These are phyloP conservation scores for Myiotriccus ornatus DNA, from an alignment of 2,797 vertebrate genomes.

Conservation along the genomic window DNA sequence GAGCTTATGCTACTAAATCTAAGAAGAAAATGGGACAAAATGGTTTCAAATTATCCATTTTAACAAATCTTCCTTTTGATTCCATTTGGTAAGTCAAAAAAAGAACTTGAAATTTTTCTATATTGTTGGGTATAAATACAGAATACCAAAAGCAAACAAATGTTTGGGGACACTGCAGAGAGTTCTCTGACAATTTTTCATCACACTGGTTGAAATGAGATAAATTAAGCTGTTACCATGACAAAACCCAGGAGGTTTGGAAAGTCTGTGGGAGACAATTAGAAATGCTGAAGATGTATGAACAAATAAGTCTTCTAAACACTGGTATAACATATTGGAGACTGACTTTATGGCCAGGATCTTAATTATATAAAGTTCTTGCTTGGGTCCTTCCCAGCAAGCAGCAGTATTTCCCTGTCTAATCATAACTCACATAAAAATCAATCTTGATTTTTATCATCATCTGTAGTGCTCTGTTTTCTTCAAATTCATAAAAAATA, in stretches of 20 bases:
- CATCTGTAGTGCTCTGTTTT: not conserved
- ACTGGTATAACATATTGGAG: not conserved
- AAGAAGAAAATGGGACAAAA: not conserved
- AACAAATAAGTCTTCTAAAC: constrained; percentile 43
- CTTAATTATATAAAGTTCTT: constrained; percentile 55
- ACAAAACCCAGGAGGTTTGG: constrained; percentile 32
- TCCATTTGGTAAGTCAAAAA: not conserved
- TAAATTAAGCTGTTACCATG: constrained; percentile 61
- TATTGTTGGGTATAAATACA: not conserved
- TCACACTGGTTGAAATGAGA: constrained; percentile 41
- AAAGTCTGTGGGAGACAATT: constrained; percentile 30
- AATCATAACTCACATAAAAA: constrained; percentile 48
- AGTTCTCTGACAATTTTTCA: constrained; percentile 45
- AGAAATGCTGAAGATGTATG: constrained; percentile 45
- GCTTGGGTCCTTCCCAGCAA: constrained; percentile 3
- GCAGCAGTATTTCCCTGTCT: constrained; percentile 28
- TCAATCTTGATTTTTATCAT: not conserved
- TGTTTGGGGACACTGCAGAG: not conserved
- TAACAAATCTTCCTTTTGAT: not conserved
- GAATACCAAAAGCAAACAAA: constrained; percentile 20
- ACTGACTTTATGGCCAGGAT: not conserved
- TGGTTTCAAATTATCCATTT: not conserved
- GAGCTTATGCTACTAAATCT: not conserved
- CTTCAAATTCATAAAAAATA: not conserved
- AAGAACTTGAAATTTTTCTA: not conserved